Conservation (phyloP, 2,797 vertebrate genomes). For the Onychomys torridus region DNA sequence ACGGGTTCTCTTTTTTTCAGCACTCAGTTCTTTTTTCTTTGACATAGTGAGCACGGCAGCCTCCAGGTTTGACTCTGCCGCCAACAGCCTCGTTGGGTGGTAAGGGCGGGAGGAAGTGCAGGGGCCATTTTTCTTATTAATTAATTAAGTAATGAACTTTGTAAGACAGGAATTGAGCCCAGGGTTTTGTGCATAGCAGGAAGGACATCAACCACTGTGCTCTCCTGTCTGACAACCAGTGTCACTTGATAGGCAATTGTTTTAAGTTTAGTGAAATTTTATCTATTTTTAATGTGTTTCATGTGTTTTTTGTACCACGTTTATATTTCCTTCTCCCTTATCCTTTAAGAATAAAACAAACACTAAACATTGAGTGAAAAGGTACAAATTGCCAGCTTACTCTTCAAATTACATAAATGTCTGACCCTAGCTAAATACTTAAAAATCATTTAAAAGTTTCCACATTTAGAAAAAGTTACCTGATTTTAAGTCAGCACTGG, state of each 20-base stretch:
- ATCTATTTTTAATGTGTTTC: background rate
- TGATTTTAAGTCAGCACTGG: background rate
- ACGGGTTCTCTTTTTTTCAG: too few relatives aligned
- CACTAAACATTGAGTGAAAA: slow-evolving; percentile 5
- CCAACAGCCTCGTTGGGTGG: too few relatives aligned
- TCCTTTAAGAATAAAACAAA: slow-evolving; percentile 35
- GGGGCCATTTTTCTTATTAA: background rate
- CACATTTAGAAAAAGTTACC: background rate
- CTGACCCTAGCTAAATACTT: background rate
- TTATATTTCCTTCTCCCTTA: background rate
- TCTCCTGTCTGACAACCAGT: background rate
- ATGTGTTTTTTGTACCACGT: background rate
- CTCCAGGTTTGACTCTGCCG: too few relatives aligned
- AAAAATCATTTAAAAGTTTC: slow-evolving; percentile 27
- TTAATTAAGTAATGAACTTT: background rate
- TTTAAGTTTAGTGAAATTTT: slow-evolving; percentile 30
- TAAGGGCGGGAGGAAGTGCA: too few relatives aligned
- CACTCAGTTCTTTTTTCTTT: too few relatives aligned
- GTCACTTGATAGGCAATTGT: background rate
- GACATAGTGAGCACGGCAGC: too few relatives aligned
- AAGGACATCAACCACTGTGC: background rate
- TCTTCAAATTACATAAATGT: slow-evolving; percentile 16
- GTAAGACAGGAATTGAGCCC: background rate
- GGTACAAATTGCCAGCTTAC: background rate
- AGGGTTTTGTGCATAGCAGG: background rate